Evolutionary conservation across 2,797 vertebrate genomes (phyloP), one percentile per base, ranked within the genome.

Genomic region (Antennarius maculatus): DNA sequence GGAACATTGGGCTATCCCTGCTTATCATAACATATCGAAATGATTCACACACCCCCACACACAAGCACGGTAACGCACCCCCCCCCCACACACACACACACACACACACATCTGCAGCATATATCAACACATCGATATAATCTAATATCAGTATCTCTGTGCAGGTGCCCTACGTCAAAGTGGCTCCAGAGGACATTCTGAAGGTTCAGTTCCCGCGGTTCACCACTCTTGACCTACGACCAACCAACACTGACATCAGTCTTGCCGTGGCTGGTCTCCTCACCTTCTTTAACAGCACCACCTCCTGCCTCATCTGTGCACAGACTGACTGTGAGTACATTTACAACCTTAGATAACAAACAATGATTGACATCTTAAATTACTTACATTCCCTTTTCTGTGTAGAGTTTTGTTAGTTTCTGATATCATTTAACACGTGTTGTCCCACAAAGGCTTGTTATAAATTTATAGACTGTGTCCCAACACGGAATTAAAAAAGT

Each of bases 81-180:
- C n/a, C n/a, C n/a, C n/a, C n/a, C n/a, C n/a, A n/a, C n/a, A 49
- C 60, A n/a, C 58, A 29, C 67, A 34, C n/a, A 61, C 47, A 61
- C 41, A 65, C 41, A 39, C 49, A 51, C 27, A 2, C 67, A 16
- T 68, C 52, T 79, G n/a, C 63, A 74, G 52, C 52, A 66, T 63
- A 70, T 54, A 65, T 47, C 50, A 77, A 68, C 15, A 27, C 17
- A 1, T 52, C 37, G 12, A 7, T 49, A 3, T 41, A 42, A 13
- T 10, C 59, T 86, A 58, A 80, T 57, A 13, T 42, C 6, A 52
- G n/a, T 23, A 0, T 83, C 31, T 83, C 63, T 66, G 52, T 82
- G 64, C 79, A 99, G 97, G 97, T 99, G n/a, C 97, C 97, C 66
- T 98, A 98, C 64, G 96, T 99, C 85, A 99, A 96, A 91, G 97